Conservation (phyloP, 2,113 vertebrate species). For the Oncorhynchus kisutch region DNA sequence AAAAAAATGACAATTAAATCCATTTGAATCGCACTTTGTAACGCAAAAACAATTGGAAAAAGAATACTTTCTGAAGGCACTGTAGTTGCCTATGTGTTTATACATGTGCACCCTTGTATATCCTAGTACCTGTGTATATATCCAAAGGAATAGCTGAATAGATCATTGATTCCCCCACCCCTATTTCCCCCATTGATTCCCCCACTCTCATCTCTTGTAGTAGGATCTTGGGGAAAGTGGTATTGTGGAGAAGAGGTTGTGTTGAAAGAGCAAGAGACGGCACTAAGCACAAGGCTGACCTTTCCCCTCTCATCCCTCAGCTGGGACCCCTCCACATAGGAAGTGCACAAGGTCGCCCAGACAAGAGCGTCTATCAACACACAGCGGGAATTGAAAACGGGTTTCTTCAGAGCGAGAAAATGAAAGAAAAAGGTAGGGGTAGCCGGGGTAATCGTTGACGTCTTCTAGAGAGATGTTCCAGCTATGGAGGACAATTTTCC, state of each 20-base stretch:
- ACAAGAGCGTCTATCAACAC: conserved; percentile 68
- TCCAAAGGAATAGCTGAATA: conserved; percentile 40
- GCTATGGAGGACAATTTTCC: conserved; percentile 36
- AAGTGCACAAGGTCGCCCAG: conserved; percentile 64
- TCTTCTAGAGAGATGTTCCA: conserved; percentile 9
- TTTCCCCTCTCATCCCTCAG: conserved; percentile 33
- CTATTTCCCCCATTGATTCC: conserved; percentile 13
- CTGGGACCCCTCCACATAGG: conserved; percentile 55
- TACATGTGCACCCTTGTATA: conserved; percentile 23
- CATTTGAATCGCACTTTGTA: too few species aligned
- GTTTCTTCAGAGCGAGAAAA: conserved; percentile 27
- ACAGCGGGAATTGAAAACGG: conserved; percentile 56
- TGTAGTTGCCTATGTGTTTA: neutral
- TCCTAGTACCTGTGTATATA: neutral
- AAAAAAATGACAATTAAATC: too few species aligned
- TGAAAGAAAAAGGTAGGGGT: neutral
- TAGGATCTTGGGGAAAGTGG: conserved; percentile 48
- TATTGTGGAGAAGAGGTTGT: conserved; percentile 64
- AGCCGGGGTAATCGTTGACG: conserved; percentile 4
- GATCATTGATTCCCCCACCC: conserved; percentile 56
- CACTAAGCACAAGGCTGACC: conserved; percentile 56
- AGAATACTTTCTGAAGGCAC: too few species aligned
- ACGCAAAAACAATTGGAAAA: too few species aligned
- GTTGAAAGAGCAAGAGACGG: conserved; percentile 68
- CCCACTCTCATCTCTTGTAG: conserved; percentile 11